Base-by-base conservation (phyloP, 2,888 invertebrate genomes). In the Rhingia rostrata region DNA sequence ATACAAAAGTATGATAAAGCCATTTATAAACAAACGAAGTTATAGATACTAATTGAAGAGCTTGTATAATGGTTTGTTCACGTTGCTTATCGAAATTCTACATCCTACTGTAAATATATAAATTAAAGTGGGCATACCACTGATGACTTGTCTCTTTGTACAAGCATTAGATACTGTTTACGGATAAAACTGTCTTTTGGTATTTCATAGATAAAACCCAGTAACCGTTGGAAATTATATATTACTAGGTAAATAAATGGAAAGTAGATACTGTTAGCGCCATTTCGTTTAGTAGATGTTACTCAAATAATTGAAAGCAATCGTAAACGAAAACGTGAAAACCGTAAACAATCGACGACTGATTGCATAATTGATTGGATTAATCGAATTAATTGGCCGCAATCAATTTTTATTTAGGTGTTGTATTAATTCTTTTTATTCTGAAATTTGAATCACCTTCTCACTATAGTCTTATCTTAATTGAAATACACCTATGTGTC, bases 11-110 rank as follows among this genome's bases (percentile, higher is more conserved):
- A 14, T 30, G n/a, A 30, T 10, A 14, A 53, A 22, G 22, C 22
- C 43, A 33, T 53, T 51, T 70, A 51, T 70, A 45, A 64, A 70
- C 47, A 78, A 58, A 70, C 43, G 41, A 49, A 22, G 22, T 22
- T 22, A 22, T 47, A 69, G 61, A 69, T 69, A 43, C 60, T 51
- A 14, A 54, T 32, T 67, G 37, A 77, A 61, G 51, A 56, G 43
- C 37, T 60, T 22, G 10, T 66, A 41, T 41, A 53, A 41, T 14
- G 14, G 33, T 43, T 49, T 78, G n/a, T 61, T 35, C 61, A 35
- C 22, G 14, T 43, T 53, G 22, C 22, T 70, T 70, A 72, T 72
- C 72, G 61, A 72, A 14, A 70, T 79, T 51, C 72, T 72, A 72
- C 30, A 70, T 79, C 58, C 77, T 7, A 37, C 3, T 35, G 70